phyloP scores from a whole-genome alignment of 2,113 vertebrate genomes.

The Cacatua alba region DNA sequence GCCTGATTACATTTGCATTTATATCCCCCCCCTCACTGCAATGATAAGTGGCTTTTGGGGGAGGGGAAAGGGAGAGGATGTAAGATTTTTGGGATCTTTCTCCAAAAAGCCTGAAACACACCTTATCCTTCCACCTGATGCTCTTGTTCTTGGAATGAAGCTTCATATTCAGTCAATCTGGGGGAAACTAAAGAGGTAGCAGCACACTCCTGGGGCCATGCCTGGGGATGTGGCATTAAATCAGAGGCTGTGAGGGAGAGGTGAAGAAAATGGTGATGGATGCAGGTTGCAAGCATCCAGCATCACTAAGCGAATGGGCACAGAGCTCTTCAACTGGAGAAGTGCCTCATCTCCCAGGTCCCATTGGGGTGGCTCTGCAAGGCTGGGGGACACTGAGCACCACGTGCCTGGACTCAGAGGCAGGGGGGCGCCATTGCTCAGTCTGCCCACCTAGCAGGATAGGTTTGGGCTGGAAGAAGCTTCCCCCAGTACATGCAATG shows the following conservation, averaged over 20 bases:
- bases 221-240: background rate
- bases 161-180: background rate
- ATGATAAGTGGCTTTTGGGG: background rate
- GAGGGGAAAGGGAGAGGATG: background rate
- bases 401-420: background rate
- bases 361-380: background rate
- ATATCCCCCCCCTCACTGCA: rapidly evolving
- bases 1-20: background rate
- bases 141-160: background rate
- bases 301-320: background rate
- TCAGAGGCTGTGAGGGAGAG: background rate
- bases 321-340: background rate
- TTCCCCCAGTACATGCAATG: background rate
- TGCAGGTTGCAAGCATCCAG: background rate
- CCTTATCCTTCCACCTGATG: background rate
- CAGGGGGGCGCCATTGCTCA: background rate
- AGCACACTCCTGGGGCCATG: background rate
- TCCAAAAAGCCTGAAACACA: background rate
- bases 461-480: background rate
- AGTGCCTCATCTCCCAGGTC: rapidly evolving
- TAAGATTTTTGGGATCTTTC: background rate
- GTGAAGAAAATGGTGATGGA: background rate
- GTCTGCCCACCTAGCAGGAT: background rate
- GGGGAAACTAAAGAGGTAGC: background rate
- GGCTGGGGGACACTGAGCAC: background rate